Evolutionary conservation across 2,113 vertebrate species (phyloP).

Genomic region (Protobothrops flavoviridis): DNA sequence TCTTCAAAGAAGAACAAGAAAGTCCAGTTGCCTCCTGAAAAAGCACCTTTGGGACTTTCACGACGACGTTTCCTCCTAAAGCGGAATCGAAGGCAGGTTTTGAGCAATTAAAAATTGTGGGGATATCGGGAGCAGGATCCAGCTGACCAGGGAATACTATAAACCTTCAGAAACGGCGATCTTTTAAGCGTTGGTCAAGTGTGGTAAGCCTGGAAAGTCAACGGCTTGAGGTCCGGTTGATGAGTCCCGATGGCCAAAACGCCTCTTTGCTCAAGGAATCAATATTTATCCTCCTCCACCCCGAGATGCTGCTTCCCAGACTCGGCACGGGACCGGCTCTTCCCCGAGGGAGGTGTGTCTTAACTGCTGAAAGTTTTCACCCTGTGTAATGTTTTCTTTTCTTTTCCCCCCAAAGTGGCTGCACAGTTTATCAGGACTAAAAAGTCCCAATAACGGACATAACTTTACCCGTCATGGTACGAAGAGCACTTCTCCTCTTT

Average conservation of each 20-base stretch:
- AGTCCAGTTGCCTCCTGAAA: too few relatives aligned
- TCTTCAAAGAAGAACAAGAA: too few relatives aligned
- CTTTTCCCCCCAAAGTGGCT: constrained; percentile 8
- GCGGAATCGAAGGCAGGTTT: not conserved
- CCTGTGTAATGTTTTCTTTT: constrained; percentile 18
- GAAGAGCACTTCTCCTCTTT: not conserved
- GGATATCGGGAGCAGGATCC: not conserved
- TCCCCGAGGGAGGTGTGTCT: not conserved
- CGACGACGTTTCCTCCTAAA: not conserved
- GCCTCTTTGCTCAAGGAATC: not conserved
- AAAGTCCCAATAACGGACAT: constrained; percentile 19
- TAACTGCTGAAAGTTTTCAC: constrained; percentile 3
- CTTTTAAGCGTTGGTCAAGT: not conserved
- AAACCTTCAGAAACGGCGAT: not conserved
- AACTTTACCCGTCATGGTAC: constrained; percentile 19
- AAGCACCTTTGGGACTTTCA: not conserved
- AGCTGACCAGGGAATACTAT: not conserved
- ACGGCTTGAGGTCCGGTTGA: not conserved
- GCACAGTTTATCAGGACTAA: constrained; percentile 24
- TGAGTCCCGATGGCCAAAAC: not conserved
- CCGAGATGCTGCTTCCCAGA: too few relatives aligned
- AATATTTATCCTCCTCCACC: too few relatives aligned
- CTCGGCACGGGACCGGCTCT: not conserved
- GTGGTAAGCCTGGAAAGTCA: not conserved
- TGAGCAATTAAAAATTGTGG: not conserved